A percentile compares a stretch with the other conserved stretches of the same genome.
Conservation (phyloP, 2,797 vertebrate species). For the Bradypodion ventrale region DNA sequence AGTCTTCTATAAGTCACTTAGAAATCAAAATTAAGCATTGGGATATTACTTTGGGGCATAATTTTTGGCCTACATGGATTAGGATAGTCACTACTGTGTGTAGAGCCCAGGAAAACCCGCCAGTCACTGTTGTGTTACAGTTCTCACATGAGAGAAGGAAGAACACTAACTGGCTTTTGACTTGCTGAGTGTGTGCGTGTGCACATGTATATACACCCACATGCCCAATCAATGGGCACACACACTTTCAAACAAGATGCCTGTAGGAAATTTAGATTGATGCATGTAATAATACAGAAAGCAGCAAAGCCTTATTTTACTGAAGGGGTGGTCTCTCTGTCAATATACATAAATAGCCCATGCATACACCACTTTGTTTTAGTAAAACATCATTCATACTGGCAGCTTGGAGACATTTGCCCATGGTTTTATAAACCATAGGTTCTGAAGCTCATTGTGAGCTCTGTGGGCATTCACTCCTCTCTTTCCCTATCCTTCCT, state of each 20-base stretch:
- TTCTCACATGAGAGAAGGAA: neutral
- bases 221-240: too few species aligned
- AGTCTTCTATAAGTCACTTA: neutral
- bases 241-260: neutral
- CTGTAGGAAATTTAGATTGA: neutral
- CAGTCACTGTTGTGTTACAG: neutral
- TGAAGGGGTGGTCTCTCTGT: neutral
- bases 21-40: neutral
- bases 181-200: neutral
- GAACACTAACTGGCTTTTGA: neutral
- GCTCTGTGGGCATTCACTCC: too few species aligned
- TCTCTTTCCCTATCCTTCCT: too few species aligned
- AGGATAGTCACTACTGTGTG: neutral
- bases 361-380: too few species aligned
- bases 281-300: neutral
- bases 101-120: neutral
- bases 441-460: too few species aligned
- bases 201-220: too few species aligned
- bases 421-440: too few species aligned
- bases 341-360: too few species aligned
- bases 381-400: too few species aligned
- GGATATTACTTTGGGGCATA: neutral
- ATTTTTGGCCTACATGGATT: neutral
- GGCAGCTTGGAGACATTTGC: too few species aligned
- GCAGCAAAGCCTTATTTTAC: neutral